Conservation (phyloP, 2,888 invertebrate species). For the Tachina fera region DNA sequence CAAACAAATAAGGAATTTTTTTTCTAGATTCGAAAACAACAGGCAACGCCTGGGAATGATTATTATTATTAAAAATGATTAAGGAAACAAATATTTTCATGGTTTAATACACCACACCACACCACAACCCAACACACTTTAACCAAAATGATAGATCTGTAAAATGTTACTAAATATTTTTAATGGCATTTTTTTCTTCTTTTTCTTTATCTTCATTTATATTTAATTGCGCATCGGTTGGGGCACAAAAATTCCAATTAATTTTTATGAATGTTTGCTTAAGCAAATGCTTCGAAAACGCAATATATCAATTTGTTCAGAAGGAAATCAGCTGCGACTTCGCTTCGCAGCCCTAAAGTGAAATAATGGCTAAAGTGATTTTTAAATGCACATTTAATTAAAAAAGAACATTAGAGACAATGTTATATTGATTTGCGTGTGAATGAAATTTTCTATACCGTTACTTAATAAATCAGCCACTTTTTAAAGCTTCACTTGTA, state of each 20-base stretch:
- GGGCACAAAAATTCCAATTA: conserved; percentile 50
- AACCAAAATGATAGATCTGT: conserved; percentile 61
- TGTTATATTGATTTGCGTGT: background rate
- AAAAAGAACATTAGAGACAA: background rate
- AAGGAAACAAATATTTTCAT: conserved; percentile 59
- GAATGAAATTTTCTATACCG: background rate
- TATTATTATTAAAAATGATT: conserved; percentile 52
- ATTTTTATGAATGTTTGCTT: conserved; percentile 41
- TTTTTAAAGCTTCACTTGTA: background rate
- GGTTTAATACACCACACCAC: conserved; percentile 18
- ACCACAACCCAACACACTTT: conserved; percentile 15
- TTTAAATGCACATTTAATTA: conserved; percentile 25
- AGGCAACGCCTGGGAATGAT: conserved; percentile 32
- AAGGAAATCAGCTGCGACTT: conserved; percentile 1
- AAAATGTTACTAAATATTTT: conserved; percentile 51
- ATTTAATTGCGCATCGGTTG: conserved; percentile 57
- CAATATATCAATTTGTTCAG: conserved; percentile 46
- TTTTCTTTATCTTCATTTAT: conserved; percentile 3
- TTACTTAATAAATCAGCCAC: background rate
- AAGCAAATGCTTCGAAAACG: conserved; percentile 42
- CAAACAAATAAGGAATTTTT: conserved; percentile 62
- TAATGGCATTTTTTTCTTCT: conserved; percentile 29
- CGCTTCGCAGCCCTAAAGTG: conserved; percentile 13
- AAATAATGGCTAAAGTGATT: background rate
- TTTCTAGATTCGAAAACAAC: conserved; percentile 28